Conservation (phyloP, 1,140 invertebrate genomes). For the Papilio helenus region DNA sequence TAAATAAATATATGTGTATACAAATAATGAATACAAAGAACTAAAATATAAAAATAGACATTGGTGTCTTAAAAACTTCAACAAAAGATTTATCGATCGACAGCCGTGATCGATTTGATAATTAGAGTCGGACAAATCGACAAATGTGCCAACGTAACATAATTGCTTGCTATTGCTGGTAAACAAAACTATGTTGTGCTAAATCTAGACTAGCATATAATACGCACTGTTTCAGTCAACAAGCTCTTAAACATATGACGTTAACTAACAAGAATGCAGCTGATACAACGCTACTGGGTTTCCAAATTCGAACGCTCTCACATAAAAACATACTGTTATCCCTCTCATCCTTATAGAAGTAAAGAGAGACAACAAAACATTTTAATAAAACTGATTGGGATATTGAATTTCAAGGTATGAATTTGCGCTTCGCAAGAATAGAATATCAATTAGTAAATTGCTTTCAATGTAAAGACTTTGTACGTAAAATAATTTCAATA, state of each 20-base stretch:
- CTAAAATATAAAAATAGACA: not conserved
- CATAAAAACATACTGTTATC: no score
- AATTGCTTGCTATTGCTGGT: constrained; percentile 13
- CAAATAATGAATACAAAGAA: not conserved
- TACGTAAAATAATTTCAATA: no score
- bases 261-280: not conserved
- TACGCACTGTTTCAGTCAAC: constrained; percentile 10
- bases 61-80: constrained; percentile 28
- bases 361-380: no score
- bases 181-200: not conserved
- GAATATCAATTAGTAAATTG: no score
- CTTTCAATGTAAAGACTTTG: no score
- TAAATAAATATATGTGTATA: not conserved
- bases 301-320: not conserved
- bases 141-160: constrained; percentile 22
- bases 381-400: no score
- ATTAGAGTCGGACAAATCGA: constrained; percentile 7
- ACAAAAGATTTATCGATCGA: constrained; percentile 34
- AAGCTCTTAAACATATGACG: constrained; percentile 13
- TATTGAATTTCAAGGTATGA: no score
- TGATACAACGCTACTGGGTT: not conserved
- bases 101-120: constrained; percentile 14
- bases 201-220: not conserved
- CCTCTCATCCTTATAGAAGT: no score
- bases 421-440: no score